Conservation (phyloP, 2,113 vertebrate genomes). For the Carettochelys insculpta region DNA sequence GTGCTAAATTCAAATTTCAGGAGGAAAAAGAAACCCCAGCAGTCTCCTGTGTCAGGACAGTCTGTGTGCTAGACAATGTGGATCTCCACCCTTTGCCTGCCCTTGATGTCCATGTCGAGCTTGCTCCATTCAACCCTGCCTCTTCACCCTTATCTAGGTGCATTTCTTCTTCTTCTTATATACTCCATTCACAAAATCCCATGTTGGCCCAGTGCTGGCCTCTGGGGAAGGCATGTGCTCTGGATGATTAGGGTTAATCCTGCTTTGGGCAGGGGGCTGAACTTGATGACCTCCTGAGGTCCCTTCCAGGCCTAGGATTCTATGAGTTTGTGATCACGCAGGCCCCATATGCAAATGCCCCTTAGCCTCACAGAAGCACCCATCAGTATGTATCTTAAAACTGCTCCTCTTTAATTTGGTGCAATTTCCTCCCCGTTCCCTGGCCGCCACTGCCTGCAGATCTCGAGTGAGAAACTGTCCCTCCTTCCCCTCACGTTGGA, state of each 20-base stretch:
- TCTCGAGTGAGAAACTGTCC: neutral
- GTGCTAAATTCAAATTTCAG: neutral
- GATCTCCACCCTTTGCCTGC: neutral
- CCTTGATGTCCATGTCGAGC: neutral
- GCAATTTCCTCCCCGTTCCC: neutral
- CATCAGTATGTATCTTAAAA: fast-evolving
- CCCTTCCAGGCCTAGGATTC: too few species aligned
- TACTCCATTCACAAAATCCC: neutral
- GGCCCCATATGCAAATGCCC: neutral
- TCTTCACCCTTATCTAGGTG: neutral
- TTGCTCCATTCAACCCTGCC: neutral
- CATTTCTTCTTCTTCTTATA: neutral
- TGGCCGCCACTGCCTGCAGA: neutral
- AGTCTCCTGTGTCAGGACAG: neutral
- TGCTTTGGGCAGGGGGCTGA: too few species aligned
- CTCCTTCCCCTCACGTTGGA: neutral
- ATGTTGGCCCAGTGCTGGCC: fast-evolving
- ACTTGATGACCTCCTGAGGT: too few species aligned
- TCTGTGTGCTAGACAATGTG: neutral
- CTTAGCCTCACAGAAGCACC: neutral
- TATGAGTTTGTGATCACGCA: too few species aligned
- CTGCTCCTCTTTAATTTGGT: neutral
- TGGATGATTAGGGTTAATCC: too few species aligned
- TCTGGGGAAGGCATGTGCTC: neutral
- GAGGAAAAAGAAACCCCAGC: neutral